Base-by-base conservation (phyloP, 1,140 invertebrate species). In the Drosophila asahinai region DNA sequence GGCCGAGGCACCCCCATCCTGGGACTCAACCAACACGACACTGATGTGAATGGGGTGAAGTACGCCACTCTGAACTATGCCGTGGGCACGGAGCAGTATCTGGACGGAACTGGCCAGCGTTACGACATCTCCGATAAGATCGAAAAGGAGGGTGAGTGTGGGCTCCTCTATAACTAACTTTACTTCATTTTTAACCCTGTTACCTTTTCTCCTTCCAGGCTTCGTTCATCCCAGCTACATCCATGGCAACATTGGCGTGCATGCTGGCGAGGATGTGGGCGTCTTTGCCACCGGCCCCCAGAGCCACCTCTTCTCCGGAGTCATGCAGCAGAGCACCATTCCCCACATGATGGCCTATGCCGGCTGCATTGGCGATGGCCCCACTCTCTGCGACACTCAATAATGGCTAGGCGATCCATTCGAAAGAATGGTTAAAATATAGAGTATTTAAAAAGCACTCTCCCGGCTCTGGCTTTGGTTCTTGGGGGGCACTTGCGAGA, bases 11-110 rank as follows among this genome's bases (percentile, higher is more conserved):
- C 93, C 58, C 86, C 94, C 59, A 95, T 96, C 67, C 92, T 95
- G 25, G 94, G 94, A 3, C 65, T 91, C 12, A 92, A 90, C 52
- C 72, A 86, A 0, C 93, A 93, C 6, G 91, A 87, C 27, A 81
- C 63, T 5, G 94, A 94, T 54, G 75, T 93, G 0, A 96, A 97
- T 92, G 94, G 94, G 2, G 93, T 95, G 54, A 95, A 95, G 0
- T 97, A 97, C 80, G 95, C 96, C 0, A 96, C 96, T 0, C 94
- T 98, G 8, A 94, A 95, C 38, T 97, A 97, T 78, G 96, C 96
- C 0, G 97, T 96, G 81, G 96, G 96, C 12, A 94, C 94, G 4
- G 94, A 95, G 2, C 95, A 94, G 77, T 93, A 93, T 15, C 70
- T 59, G 63, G 86, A 89, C 17, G 71, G 59, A 0, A 17, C 73